Conservation (phyloP, 2,113 vertebrate species). For the Cyanoramphus novaezelandiae region DNA sequence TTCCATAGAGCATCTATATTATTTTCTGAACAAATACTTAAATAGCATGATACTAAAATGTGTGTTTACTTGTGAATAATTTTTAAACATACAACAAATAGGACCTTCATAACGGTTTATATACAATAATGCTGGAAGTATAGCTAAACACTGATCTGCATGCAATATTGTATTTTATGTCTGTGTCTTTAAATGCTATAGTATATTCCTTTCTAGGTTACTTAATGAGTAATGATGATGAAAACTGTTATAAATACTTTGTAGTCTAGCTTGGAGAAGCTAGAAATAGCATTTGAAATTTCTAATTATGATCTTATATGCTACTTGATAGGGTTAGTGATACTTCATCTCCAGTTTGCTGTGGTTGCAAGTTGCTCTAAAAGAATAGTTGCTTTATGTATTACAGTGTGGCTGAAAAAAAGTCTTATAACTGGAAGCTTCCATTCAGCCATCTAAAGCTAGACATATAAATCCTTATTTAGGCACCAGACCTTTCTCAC, state of each 20-base stretch:
- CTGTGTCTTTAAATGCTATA: conserved; percentile 42
- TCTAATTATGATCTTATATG: conserved; percentile 40
- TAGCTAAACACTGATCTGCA: background rate
- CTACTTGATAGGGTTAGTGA: conserved; percentile 16
- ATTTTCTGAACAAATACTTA: background rate
- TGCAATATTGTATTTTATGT: background rate
- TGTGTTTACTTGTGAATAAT: background rate
- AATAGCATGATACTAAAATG: background rate
- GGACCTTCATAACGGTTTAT: background rate
- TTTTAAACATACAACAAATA: background rate
- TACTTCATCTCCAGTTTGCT: background rate
- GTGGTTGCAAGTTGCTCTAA: background rate
- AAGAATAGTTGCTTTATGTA: background rate
- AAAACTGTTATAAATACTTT: conserved; percentile 61
- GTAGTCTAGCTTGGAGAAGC: conserved; percentile 12
- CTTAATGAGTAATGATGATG: conserved; percentile 31
- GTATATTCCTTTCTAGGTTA: conserved; percentile 13
- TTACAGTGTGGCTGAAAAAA: background rate
- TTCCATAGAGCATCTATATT: background rate
- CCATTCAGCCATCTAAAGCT: background rate
- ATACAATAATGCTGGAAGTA: background rate
- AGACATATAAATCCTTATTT: background rate
- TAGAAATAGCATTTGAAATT: conserved; percentile 42
- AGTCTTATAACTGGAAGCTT: background rate
- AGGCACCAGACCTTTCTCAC: background rate